Evolutionary conservation across 2,113 vertebrate genomes (phyloP), one percentile per base, ranked within the genome.

Genomic region (Hemibagrus wyckioides): DNA sequence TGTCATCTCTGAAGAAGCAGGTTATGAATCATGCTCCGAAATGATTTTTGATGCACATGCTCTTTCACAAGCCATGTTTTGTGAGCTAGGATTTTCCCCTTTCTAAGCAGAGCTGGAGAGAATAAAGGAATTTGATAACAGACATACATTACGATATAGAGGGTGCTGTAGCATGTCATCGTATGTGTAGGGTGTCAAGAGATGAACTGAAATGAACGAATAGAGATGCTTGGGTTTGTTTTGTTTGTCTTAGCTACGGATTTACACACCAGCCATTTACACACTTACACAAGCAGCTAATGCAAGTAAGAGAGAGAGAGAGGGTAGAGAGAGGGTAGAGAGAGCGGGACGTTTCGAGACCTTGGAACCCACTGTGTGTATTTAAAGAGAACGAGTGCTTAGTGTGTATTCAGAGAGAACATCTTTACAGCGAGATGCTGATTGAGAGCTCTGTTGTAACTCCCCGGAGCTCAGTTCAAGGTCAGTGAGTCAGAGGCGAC

Each of bases 401-500:
- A 23, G 82, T 83, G 82, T 75, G 83, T 41, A 57, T 57, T 54
- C 54, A 76, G 56, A 83, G 65, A 52, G 69, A 73, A 76, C 30
- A 39, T 85, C 83, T 63, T 65, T 56, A 84, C 69, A 88, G 85
- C 71, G 73, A 77, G 85, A 84, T 63, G 52, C 63, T 86, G 89
- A 88, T 87, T 87, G 79, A 79, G 54, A 76, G 85, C 91, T 94
- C 91, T 94, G 94, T 93, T 88, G 84, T 87, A 88, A 82, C 83
- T 88, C 86, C 83, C 88, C 50, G 69, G 77, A 85, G 82, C 87
- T 73, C 90, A 89, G 93, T 94, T 95, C 93, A 95, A 95, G 94
- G 95, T 94, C 94, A 94, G 90, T 91, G 92, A 95, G 93, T 94
- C 93, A 94, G 92, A 93, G 90, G 90, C 87, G 50, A 90, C 90